A percentile compares a stretch with the other conserved stretches of the same genome.
Evolutionary conservation across 2,113 vertebrate species (phyloP).

Genomic region (Macquaria ambigua): DNA sequence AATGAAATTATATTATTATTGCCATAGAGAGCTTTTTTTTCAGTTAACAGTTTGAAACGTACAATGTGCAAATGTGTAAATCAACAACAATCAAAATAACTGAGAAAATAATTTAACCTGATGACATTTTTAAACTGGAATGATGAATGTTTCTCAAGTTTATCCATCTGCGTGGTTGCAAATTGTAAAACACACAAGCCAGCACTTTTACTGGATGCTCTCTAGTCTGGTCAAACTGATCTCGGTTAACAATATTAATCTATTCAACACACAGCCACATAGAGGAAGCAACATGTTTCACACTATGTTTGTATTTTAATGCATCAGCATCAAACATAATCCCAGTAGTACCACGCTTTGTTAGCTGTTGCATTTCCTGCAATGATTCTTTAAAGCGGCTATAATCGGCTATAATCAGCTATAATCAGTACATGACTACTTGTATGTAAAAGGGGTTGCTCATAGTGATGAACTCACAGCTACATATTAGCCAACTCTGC

Average conservation of each 20-base stretch:
- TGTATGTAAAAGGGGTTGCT: not conserved
- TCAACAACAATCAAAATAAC: not conserved
- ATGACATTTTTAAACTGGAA: too few species aligned
- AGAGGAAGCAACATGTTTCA: not conserved
- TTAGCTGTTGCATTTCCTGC: not conserved
- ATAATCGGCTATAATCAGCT: too few species aligned
- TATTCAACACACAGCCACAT: not conserved
- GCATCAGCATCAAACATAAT: not conserved
- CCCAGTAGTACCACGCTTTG: too few species aligned
- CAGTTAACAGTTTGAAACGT: not conserved
- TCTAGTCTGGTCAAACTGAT: not conserved
- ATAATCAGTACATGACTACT: not conserved
- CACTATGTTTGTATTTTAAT: slow-evolving; percentile 16
- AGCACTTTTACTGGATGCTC: not conserved
- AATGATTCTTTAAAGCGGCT: not conserved
- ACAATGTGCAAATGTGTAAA: not conserved
- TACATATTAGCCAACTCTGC: not conserved
- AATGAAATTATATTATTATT: not conserved
- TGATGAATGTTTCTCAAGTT: not conserved
- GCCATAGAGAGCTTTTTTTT: not conserved
- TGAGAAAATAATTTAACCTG: not conserved
- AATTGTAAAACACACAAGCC: not conserved
- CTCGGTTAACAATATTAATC: not conserved
- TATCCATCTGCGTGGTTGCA: not conserved
- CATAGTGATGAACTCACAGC: not conserved